A percentile compares a stretch with the other conserved stretches of the same genome.
Evolutionary conservation across 1,140 invertebrate species (phyloP).

Genomic region (Rhagoletis pomonella): DNA sequence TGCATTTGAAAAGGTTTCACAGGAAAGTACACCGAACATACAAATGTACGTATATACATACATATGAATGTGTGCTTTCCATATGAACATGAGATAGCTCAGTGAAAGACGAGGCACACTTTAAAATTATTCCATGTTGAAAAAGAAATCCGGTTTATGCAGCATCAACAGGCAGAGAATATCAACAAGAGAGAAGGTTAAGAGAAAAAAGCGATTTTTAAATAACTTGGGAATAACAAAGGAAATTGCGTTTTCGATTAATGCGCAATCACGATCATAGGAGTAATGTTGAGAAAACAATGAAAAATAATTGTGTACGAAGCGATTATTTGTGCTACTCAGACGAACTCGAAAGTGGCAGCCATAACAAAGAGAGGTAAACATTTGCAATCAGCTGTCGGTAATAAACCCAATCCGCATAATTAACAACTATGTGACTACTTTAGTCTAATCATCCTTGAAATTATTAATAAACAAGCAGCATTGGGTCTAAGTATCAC

Average conservation of each 20-base stretch:
- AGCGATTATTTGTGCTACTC: no score
- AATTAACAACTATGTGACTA: no score
- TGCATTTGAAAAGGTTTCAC: not conserved
- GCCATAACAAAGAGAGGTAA: no score
- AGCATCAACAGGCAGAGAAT: no score
- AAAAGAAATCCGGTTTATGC: conserved; percentile 14
- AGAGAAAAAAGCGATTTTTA: not conserved
- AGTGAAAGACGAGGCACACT: no score
- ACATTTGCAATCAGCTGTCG: no score
- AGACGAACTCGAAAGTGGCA: no score
- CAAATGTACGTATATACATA: not conserved
- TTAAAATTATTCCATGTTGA: not conserved
- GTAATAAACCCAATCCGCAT: no score
- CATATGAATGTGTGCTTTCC: not conserved
- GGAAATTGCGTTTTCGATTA: conserved; percentile 12
- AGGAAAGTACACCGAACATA: not conserved
- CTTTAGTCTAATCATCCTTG: no score
- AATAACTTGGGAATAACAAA: conserved; percentile 8
- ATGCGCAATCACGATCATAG: not conserved
- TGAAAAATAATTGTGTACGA: no score
- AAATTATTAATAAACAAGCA: no score
- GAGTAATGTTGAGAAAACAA: not conserved
- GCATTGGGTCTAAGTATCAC: no score
- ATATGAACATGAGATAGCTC: not conserved
- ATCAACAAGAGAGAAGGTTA: not conserved